Evolutionary conservation across 2,888 invertebrate genomes (phyloP), one percentile per base, ranked within the genome.

Genomic region (Caenorhabditis becei): DNA sequence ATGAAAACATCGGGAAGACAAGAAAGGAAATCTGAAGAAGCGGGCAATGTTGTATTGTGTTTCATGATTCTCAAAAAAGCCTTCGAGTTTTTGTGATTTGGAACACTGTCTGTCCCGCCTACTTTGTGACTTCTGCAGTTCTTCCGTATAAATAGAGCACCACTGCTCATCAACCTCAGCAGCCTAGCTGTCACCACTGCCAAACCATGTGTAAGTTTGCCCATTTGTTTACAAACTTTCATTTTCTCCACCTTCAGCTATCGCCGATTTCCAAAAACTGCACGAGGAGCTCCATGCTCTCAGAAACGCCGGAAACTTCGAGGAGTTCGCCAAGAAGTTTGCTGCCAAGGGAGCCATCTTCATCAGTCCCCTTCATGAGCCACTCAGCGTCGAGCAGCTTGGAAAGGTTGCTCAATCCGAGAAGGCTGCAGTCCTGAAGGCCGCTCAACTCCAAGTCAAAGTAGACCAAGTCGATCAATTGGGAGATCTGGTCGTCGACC

Each of bases 301-400:
- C 8, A 51, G 16, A 24, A 51, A 4, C 26, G 1, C 26, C 14
- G 51, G 51, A 2, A 51, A 51, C 5, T 4, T 8, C 3, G 51
- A 23, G 2, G 51, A 51, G 14, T 51, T 51, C 14, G 26, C 24
- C 14, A 51, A 14, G 24, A 51, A 51, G 26, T 51, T 47, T 14
- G 11, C 14, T 16, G 67, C 81, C 16, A 71, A 77, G 67, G 77
- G 58, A 7, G 66, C 77, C 44, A 59, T 62, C 56, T 81, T 81
- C 69, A 67, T 81, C 51, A 72, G 77, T 26, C 81, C 77, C 26
- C 58, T 81, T 58, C 77, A 77, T 24, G 81, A 81, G n/a, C 81
- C 81, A 18, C 5, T n/a, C 41, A 37, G 35, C n/a, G 71, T 67
- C 32, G n/a, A n/a, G n/a, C n/a, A n/a, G n/a, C n/a, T n/a, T n/a